Base-by-base conservation (phyloP, 2,888 invertebrate genomes). In the Pemphredon lugubris region DNA sequence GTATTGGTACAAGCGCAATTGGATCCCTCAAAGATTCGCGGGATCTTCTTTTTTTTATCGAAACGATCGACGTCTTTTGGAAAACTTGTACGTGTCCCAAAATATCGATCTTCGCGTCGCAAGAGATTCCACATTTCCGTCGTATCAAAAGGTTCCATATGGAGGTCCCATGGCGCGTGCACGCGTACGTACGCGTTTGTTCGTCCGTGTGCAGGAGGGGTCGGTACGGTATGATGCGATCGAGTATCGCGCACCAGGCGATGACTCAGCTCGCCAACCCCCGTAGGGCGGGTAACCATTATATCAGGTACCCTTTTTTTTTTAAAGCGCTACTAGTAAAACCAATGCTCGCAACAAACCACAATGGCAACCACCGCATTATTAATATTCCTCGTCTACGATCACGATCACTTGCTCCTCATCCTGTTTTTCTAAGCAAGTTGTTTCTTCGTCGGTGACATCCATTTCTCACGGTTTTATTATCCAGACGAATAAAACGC, bases 181-280 rank as follows among this genome's bases (percentile, higher is more conserved):
- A 60, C 39, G n/a, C 40, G 48, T 57, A 53, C 42, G 59, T 40
- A 47, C 48, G 32, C 51, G 58, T 32, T 53, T 64, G 60, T 48
- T 42, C 54, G 55, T 48, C 42, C 47, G 71, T 67, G 70, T 37
- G 39, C 51, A 60, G 39, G 53, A 75, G 76, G 83, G 81, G 67
- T 73, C 37, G 77, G 73, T 70, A 72, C 72, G 79, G 79, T 76
- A 77, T 76, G 84, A 84, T 83, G 85, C 81, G 83, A 86, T 86
- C 79, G 83, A 86, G 86, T 86, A 86, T 84, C 84, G 83, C 84
- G 83, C 74, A 81, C 77, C 75, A 82, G 78, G 75, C 83, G 86
- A 86, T 86, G 86, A 86, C 86, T 86, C 86, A 86, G 86, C 86
- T 83, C 73, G 68, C 78, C 70, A 79, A 80, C 83, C 80, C 80